phyloP scores from a whole-genome alignment of 2,888 invertebrate genomes.

The Steinernema carpocapsae region DNA sequence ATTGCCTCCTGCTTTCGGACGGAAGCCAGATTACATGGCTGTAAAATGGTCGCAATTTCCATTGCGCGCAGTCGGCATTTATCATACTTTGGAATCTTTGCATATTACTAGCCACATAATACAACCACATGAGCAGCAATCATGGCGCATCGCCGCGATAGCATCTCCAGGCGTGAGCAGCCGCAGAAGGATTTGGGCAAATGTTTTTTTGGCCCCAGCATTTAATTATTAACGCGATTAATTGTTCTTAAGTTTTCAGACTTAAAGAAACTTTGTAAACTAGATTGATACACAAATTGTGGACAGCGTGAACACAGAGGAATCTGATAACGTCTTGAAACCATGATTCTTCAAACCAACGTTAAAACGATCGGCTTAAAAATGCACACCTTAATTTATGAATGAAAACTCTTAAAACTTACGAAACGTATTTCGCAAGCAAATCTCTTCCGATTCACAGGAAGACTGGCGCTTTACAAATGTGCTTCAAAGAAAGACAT shows the following conservation, averaged over 20 bases:
- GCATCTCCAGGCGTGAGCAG: background rate
- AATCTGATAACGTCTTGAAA: too few species aligned
- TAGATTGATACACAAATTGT: background rate
- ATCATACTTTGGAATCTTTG: slow-evolving; percentile 33
- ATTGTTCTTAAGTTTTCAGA: background rate
- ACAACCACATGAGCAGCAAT: slow-evolving; percentile 32
- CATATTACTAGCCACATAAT: slow-evolving; percentile 34
- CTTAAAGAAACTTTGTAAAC: background rate
- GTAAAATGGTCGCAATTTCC: slow-evolving; percentile 29
- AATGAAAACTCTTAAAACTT: too few species aligned
- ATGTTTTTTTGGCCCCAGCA: background rate
- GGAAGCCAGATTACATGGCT: slow-evolving; percentile 31
- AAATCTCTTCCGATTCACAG: too few species aligned
- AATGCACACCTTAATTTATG: too few species aligned
- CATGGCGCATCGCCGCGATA: slow-evolving; percentile 23
- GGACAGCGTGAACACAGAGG: too few species aligned
- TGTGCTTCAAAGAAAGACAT: too few species aligned
- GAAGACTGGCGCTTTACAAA: too few species aligned
- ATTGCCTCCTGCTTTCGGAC: slow-evolving; percentile 14
- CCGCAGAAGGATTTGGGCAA: background rate
- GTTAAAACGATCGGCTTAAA: too few species aligned
- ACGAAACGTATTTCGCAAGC: too few species aligned
- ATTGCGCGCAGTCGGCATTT: slow-evolving; percentile 32
- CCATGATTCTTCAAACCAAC: too few species aligned
- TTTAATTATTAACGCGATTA: background rate